These are phyloP conservation scores for Pararge aegeria DNA, from an alignment of 1,140 invertebrate species.

Conservation along the genomic window DNA sequence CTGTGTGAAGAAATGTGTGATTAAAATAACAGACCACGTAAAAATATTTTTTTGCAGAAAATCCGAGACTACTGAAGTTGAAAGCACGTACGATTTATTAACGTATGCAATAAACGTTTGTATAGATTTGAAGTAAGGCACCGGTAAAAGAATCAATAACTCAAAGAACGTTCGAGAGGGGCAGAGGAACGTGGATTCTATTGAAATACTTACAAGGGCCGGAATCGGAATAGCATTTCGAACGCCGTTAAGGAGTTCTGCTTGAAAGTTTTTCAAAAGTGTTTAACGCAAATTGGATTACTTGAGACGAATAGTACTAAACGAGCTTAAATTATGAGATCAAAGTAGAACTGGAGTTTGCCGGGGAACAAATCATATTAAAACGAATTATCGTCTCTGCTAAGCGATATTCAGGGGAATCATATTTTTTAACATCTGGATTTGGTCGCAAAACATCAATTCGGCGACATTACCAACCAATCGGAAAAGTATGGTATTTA, in stretches of 20 bases:
- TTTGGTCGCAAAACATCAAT: neutral
- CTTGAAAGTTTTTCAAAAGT: slow-evolving; percentile 35
- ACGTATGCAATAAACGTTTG: slow-evolving; percentile 12
- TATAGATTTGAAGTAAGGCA: slow-evolving; percentile 16
- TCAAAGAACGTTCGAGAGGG: slow-evolving; percentile 17
- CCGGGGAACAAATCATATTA: slow-evolving; percentile 34
- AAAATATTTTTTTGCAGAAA: too few species aligned
- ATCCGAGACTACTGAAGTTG: neutral
- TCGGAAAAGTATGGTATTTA: too few species aligned
- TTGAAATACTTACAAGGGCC: slow-evolving; percentile 23
- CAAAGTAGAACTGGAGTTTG: slow-evolving; percentile 30
- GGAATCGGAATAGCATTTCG: slow-evolving; percentile 18
- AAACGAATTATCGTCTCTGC: slow-evolving; percentile 25
- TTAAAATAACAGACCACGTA: too few species aligned
- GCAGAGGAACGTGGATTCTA: slow-evolving; percentile 25
- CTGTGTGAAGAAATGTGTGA: neutral
- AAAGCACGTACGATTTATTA: neutral
- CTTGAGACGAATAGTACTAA: slow-evolving; percentile 33
- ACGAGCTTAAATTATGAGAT: slow-evolving; percentile 37
- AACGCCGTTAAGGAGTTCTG: slow-evolving; percentile 25
- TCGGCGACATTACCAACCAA: too few species aligned
- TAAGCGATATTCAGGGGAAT: slow-evolving; percentile 17
- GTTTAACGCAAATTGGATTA: slow-evolving; percentile 38
- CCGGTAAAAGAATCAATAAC: slow-evolving; percentile 24
- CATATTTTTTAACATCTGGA: slow-evolving; percentile 1